Conservation (phyloP, 1,140 invertebrate genomes). For the Diplogasteroides magnus region DNA sequence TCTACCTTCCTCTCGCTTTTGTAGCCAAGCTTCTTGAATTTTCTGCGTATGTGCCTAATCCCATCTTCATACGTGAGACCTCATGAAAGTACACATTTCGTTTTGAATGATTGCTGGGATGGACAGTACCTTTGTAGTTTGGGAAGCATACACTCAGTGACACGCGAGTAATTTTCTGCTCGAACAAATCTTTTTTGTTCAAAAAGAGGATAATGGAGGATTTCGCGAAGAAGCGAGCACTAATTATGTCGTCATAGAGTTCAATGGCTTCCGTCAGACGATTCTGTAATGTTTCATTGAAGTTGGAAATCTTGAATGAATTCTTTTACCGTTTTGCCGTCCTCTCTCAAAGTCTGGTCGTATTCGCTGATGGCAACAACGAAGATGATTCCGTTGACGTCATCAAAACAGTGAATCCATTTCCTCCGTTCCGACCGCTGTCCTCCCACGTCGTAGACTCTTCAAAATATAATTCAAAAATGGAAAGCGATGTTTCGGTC, state of each 20-base stretch:
- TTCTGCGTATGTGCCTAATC: conserved; percentile 43
- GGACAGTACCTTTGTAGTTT: conserved; percentile 44
- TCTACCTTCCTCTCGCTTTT: conserved; percentile 23
- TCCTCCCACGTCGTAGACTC: conserved; percentile 58
- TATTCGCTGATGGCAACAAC: conserved; percentile 55
- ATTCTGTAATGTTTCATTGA: conserved; percentile 55
- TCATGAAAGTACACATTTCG: too few relatives aligned
- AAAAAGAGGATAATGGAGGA: conserved; percentile 56
- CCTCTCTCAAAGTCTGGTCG: conserved; percentile 57
- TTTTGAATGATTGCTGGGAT: too few relatives aligned
- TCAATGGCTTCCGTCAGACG: conserved; percentile 57
- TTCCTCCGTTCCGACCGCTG: conserved; percentile 63
- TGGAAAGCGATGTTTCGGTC: too few relatives aligned
- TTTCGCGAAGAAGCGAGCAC: conserved; percentile 57
- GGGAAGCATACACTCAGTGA: conserved; percentile 36
- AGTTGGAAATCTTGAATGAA: not conserved
- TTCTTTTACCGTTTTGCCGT: not conserved
- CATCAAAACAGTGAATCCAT: conserved; percentile 62
- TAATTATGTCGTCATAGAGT: conserved; percentile 58
- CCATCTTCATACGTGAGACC: conserved; percentile 38
- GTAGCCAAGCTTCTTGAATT: conserved; percentile 42
- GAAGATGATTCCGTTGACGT: conserved; percentile 45
- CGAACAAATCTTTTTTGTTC: conserved; percentile 60
- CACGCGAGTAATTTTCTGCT: conserved; percentile 57
- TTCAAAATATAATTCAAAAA: conserved; percentile 25